A percentile compares a stretch with the other conserved stretches of the same genome.
phyloP scores from a whole-genome alignment of 1,140 invertebrate genomes.

The Pseudomyrmex cubaensis region DNA sequence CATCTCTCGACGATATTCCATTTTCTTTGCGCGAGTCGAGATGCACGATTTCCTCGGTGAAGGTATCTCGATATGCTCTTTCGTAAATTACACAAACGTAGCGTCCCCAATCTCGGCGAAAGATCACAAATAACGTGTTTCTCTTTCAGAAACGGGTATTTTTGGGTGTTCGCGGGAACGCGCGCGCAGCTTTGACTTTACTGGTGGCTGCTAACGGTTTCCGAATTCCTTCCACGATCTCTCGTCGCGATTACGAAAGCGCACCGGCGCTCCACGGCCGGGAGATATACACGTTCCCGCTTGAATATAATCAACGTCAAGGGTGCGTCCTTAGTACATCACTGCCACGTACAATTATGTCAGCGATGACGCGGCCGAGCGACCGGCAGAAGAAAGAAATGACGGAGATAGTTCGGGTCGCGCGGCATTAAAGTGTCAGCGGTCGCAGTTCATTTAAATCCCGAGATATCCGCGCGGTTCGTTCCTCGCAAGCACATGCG shows the following conservation, averaged over 20 bases:
- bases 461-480: conserved; percentile 50
- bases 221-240: conserved; percentile 38
- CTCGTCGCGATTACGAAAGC: conserved; percentile 64
- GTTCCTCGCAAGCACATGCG: conserved; percentile 28
- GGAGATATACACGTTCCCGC: conserved; percentile 59
- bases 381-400: conserved; percentile 28
- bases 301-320: conserved; percentile 71
- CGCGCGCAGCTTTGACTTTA: conserved; percentile 27
- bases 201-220: conserved; percentile 37
- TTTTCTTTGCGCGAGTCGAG: background rate
- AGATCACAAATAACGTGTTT: conserved; percentile 40
- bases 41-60: background rate
- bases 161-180: conserved; percentile 23
- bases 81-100: conserved; percentile 32
- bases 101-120: conserved; percentile 1
- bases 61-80: conserved; percentile 20
- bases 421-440: conserved; percentile 74
- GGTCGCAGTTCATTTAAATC: conserved; percentile 71
- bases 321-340: conserved; percentile 68
- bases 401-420: conserved; percentile 31
- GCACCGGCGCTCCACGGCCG: conserved; percentile 35
- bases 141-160: conserved; percentile 19
- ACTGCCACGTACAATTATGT: conserved; percentile 72
- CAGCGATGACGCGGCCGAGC: conserved; percentile 66
- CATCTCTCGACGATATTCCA: background rate